These are phyloP conservation scores for Tachina fera DNA, from an alignment of 2,888 invertebrate species.

Conservation along the genomic window DNA sequence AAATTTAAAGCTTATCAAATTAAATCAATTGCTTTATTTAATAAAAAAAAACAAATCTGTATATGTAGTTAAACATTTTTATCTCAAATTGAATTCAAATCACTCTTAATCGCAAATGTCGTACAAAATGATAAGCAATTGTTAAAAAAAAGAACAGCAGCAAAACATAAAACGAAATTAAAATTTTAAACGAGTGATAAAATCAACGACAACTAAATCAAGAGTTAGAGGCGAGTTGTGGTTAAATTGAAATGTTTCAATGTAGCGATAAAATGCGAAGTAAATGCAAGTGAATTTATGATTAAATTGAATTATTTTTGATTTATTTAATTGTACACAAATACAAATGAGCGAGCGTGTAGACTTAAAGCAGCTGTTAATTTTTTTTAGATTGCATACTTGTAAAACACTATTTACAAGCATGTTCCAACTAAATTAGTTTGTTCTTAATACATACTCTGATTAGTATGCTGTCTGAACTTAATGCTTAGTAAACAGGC, in stretches of 20 bases:
- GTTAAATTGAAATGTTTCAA: constrained; percentile 31
- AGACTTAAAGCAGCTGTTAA: constrained; percentile 52
- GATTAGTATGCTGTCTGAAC: constrained; percentile 12
- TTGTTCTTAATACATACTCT: constrained; percentile 27
- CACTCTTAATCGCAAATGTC: constrained; percentile 25
- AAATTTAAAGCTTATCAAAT: neutral
- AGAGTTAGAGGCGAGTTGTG: neutral
- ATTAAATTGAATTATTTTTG: constrained; percentile 35
- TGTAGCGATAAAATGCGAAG: neutral
- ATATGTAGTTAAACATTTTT: neutral
- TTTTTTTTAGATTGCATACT: constrained; percentile 33
- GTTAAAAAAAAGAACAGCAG: constrained; percentile 37
- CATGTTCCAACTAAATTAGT: constrained; percentile 46
- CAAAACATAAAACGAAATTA: constrained; percentile 31
- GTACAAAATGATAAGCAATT: constrained; percentile 20
- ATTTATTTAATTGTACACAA: constrained; percentile 19
- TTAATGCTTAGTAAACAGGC: constrained; percentile 1
- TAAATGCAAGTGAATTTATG: constrained; percentile 13
- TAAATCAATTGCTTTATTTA: constrained; percentile 28
- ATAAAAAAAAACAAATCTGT: constrained; percentile 32
- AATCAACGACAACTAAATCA: neutral
- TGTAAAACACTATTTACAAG: constrained; percentile 42
- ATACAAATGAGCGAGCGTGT: neutral
- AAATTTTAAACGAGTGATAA: constrained; percentile 29
- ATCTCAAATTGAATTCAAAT: constrained; percentile 16